Base-by-base conservation (phyloP, 2,797 vertebrate species). In the Tolypeutes matacus region DNA sequence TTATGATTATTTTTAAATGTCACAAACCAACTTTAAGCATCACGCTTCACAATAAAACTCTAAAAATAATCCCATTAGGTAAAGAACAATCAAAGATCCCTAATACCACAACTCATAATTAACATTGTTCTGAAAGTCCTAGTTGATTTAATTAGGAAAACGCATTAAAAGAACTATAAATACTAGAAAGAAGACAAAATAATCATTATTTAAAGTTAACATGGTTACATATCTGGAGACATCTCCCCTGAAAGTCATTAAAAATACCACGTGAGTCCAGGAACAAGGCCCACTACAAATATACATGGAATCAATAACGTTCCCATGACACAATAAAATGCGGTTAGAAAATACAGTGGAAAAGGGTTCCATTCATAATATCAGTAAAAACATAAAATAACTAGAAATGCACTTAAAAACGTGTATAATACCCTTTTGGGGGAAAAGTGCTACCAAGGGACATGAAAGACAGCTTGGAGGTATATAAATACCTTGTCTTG, bases 221-320 rank as follows among this genome's bases (percentile, higher is more conserved):
- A 82, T 90, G 73, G 86, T 65, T 95, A 80, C 92, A 36, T 85
- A 86, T 76, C 89, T 95, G 93, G 70, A 92, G 80, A 76, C 78
- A 9, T 21, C 20, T 5, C 75, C 87, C 27, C 46, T 11, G 42
- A 95, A 96, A 95, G 89, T 53, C 65, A 94, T 96, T 95, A 76
- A 95, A 92, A 89, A 83, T 95, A 95, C 89, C 86, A 86, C 95
- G n/a, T 81, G 80, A 78, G 64, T 95, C 73, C 75, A 91, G 80
- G 91, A 95, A 91, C 56, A 69, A 31, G 25, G 80, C 89, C 80
- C 94, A 65, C 90, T 91, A 81, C n/a, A 95, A 87, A 89, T 81
- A 93, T 27, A 93, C 29, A 97, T 56, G 94, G 93, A 97, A 92
- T 94, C 83, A 95, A 93, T 93, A 86, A 21, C 62, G 76, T 87